phyloP scores from a whole-genome alignment of 2,797 vertebrate species.

The Etheostoma nigrum region DNA sequence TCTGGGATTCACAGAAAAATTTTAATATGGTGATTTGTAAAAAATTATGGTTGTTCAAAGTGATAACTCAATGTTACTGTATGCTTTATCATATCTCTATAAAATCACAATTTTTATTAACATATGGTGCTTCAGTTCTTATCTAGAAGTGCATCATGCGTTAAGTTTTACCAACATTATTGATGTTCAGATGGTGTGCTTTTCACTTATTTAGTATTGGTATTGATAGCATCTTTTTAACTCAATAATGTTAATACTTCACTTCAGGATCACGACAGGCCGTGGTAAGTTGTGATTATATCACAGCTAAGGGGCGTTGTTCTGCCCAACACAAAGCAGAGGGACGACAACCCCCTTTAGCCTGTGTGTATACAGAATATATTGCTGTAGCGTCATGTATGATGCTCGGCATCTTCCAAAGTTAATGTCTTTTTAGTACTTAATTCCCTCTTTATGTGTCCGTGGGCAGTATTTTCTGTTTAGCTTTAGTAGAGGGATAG shows the following conservation, averaged over 20 bases:
- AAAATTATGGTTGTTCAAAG: background rate
- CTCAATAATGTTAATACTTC: no score
- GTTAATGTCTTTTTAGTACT: background rate
- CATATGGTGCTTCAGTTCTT: background rate
- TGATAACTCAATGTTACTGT: background rate
- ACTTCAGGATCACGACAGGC: no score
- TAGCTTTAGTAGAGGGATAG: background rate
- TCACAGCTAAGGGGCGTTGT: no score
- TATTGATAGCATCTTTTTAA: background rate
- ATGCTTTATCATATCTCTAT: background rate
- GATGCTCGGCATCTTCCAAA: background rate
- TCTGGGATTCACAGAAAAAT: background rate
- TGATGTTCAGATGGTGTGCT: background rate
- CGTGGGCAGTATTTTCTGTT: background rate
- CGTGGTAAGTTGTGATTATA: no score
- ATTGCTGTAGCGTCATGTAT: no score
- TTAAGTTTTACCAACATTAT: background rate
- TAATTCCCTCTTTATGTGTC: background rate
- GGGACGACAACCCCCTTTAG: no score
- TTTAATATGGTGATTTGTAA: background rate
- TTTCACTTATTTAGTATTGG: background rate
- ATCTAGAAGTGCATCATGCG: no score
- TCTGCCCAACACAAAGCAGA: no score
- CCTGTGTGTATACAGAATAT: no score
- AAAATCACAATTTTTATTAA: background rate